A percentile compares a stretch with the other conserved stretches of the same genome.
Evolutionary conservation across 2,113 vertebrate genomes (phyloP).

Genomic region (Numenius arquata): DNA sequence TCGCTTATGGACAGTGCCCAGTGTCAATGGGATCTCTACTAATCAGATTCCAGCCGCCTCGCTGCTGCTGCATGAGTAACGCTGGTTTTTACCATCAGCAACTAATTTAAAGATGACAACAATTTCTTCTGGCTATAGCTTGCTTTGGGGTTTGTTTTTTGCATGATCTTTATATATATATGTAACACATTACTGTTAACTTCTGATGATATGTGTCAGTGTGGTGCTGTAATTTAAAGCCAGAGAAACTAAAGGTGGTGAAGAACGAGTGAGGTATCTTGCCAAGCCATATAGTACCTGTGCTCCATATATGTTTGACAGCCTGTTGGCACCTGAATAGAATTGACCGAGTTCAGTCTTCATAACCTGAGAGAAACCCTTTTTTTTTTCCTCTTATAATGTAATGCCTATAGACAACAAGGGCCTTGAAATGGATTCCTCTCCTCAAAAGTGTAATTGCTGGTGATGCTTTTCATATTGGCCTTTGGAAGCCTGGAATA

Average conservation of each 20-base stretch:
- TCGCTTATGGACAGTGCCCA: accelerated
- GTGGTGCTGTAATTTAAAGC: not conserved
- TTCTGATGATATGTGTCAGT: accelerated
- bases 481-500: not conserved
- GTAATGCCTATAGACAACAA: not conserved
- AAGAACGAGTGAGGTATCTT: not conserved
- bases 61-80: not conserved
- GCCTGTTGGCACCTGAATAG: no score
- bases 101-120: not conserved
- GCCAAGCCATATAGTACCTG: not conserved
- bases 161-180: not conserved
- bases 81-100: not conserved
- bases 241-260: not conserved
- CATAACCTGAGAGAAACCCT: not conserved
- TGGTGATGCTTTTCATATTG: not conserved
- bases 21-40: not conserved
- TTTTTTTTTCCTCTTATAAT: no score
- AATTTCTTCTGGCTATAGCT: not conserved
- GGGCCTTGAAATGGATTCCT: not conserved
- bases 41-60: not conserved
- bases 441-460: not conserved
- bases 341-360: not conserved
- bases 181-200: not conserved
- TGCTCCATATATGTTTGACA: not conserved
- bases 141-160: not conserved